A percentile compares a stretch with the other conserved stretches of the same genome.
phyloP scores from a whole-genome alignment of 2,113 vertebrate genomes.

The Platycercus adscitus region DNA sequence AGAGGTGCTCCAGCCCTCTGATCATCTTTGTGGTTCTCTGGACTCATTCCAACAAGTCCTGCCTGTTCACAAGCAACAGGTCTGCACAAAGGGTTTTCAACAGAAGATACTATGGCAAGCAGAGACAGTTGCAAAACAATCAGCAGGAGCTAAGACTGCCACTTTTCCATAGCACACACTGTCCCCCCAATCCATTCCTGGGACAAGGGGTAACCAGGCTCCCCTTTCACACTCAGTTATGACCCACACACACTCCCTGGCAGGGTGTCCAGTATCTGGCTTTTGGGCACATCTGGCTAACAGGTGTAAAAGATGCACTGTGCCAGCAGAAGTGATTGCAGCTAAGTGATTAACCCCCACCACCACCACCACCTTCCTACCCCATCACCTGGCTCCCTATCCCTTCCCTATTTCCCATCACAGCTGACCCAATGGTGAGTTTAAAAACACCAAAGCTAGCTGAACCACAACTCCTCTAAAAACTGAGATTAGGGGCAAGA shows the following conservation, averaged over 20 bases:
- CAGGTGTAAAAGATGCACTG: background rate
- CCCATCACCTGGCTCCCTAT: fast-evolving
- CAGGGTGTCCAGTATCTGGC: background rate
- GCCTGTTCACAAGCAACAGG: background rate
- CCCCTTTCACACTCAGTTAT: background rate
- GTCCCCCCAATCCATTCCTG: background rate
- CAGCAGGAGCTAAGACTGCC: background rate
- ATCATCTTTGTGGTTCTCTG: background rate
- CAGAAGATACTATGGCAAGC: background rate
- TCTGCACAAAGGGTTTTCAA: background rate
- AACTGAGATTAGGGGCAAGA: background rate
- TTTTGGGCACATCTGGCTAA: background rate
- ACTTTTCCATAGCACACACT: background rate
- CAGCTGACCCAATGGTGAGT: background rate
- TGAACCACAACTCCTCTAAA: background rate
- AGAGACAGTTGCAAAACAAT: background rate
- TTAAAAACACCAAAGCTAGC: background rate
- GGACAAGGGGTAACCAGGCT: background rate
- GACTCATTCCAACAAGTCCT: background rate
- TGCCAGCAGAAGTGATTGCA: background rate
- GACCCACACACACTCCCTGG: too few species aligned
- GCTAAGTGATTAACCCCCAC: background rate
- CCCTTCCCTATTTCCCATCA: background rate
- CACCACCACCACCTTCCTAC: too few species aligned
- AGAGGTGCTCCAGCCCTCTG: background rate